Conservation (phyloP, 2,113 vertebrate species). For the Aegithalos caudatus region DNA sequence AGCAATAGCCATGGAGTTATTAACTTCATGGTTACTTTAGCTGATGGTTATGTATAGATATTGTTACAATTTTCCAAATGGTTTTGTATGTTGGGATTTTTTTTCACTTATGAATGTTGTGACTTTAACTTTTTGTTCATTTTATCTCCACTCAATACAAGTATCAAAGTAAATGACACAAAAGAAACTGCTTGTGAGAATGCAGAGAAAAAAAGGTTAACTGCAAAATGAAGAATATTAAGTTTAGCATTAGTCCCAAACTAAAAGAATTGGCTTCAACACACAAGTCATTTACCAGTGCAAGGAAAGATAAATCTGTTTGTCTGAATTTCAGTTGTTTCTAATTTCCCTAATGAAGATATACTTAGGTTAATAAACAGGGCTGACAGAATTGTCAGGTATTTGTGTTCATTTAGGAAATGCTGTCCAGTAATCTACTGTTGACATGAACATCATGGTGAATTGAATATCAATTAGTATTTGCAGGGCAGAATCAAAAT, state of each 20-base stretch:
- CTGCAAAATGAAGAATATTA: not conserved
- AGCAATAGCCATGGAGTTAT: not conserved
- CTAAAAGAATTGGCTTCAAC: not conserved
- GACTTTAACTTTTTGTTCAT: not conserved
- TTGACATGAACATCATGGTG: conserved; percentile 1
- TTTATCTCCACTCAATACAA: not conserved
- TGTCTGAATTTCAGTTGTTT: conserved; percentile 33
- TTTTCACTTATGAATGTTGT: not conserved
- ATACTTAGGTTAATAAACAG: conserved; percentile 26
- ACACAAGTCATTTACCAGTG: not conserved
- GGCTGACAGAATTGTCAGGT: conserved; percentile 39
- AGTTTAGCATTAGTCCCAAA: not conserved
- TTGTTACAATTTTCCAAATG: not conserved
- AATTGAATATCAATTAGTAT: conserved; percentile 37
- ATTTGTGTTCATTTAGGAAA: conserved; percentile 36
- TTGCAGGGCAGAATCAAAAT: conserved; percentile 15
- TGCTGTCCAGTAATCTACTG: not conserved
- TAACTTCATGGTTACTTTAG: not conserved
- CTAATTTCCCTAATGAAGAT: conserved; percentile 38
- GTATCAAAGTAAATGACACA: not conserved
- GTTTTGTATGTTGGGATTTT: not conserved
- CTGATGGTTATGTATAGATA: not conserved
- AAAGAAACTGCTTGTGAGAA: not conserved
- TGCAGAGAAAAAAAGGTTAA: not conserved
- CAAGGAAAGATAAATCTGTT: not conserved